These are phyloP conservation scores for Nixonia krombeini DNA, from an alignment of 1,140 invertebrate species.

Conservation along the genomic window DNA sequence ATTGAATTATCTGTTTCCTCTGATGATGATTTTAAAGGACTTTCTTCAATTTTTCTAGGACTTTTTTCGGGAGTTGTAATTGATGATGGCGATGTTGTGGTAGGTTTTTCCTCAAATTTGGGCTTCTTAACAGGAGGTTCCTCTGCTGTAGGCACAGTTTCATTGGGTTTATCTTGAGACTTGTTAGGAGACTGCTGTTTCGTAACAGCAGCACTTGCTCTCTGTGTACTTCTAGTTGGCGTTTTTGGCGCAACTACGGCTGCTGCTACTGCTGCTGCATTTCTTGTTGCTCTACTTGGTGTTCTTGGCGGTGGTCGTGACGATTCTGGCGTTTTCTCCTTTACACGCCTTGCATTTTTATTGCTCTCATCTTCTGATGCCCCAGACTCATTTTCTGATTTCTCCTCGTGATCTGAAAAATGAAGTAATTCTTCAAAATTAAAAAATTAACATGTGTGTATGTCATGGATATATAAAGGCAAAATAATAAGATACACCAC, in stretches of 20 bases:
- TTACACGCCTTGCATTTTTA: slow-evolving; percentile 25
- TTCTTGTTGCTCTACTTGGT: slow-evolving; percentile 59
- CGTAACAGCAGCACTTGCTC: slow-evolving; percentile 41
- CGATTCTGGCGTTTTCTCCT: slow-evolving; percentile 53
- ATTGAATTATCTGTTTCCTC: not conserved
- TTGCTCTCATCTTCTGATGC: slow-evolving; percentile 13
- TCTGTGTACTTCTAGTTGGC: slow-evolving; percentile 42
- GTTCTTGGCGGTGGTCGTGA: slow-evolving; percentile 48
- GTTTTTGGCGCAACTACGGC: slow-evolving; percentile 51
- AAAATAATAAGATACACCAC: too few relatives aligned
- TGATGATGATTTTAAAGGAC: slow-evolving; percentile 17
- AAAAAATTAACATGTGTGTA: too few relatives aligned
- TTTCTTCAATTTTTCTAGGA: slow-evolving; percentile 30
- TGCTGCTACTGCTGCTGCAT: slow-evolving; percentile 38
- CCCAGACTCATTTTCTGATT: slow-evolving; percentile 13
- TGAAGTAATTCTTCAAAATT: too few relatives aligned
- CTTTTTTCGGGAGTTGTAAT: slow-evolving; percentile 10
- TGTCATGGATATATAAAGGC: too few relatives aligned
- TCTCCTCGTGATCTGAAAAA: slow-evolving; percentile 15
- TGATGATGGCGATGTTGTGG: not conserved
- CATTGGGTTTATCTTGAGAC: slow-evolving; percentile 29
- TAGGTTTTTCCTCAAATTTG: slow-evolving; percentile 24
- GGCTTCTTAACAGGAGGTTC: slow-evolving; percentile 18
- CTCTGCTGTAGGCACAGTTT: slow-evolving; percentile 29
- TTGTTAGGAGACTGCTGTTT: slow-evolving; percentile 43